Conservation (phyloP, 2,113 vertebrate genomes). For the Ammodytes marinus region DNA sequence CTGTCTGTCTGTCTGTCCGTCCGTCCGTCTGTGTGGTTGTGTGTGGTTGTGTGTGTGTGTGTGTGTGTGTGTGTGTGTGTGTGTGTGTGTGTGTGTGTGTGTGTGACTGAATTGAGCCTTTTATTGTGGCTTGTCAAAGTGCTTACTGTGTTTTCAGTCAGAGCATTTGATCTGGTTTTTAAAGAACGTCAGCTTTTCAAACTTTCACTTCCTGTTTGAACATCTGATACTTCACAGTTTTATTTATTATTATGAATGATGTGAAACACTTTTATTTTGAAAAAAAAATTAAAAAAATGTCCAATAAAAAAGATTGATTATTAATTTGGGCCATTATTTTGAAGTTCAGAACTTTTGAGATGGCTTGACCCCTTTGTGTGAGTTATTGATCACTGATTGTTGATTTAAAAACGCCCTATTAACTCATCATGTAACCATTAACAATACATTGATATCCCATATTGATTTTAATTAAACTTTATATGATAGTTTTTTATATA, state of each 20-base stretch:
- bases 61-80: too few species aligned
- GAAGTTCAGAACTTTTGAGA: neutral
- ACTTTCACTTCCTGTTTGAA: constrained; percentile 45
- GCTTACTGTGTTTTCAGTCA: constrained; percentile 71
- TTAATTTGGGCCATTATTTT: neutral
- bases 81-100: too few species aligned
- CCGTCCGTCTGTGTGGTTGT: too few species aligned
- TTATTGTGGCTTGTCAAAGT: neutral
- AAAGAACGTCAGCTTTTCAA: constrained; percentile 8
- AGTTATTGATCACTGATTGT: neutral
- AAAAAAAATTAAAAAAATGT: too few species aligned
- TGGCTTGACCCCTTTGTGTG: too few species aligned
- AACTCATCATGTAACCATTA: neutral
- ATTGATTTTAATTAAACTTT: too few species aligned
- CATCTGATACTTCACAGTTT: neutral
- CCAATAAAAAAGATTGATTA: too few species aligned
- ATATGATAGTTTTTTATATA: too few species aligned
- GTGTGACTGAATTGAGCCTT: too few species aligned
- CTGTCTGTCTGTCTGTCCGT: too few species aligned
- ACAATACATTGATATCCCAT: too few species aligned
- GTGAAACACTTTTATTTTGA: constrained; percentile 24
- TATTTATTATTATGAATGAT: neutral
- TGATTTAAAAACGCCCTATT: neutral
- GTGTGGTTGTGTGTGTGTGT: constrained; percentile 21
- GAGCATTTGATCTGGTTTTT: neutral